Conservation (phyloP, 2,113 vertebrate species). For the Psammodynastes pulverulentus region DNA sequence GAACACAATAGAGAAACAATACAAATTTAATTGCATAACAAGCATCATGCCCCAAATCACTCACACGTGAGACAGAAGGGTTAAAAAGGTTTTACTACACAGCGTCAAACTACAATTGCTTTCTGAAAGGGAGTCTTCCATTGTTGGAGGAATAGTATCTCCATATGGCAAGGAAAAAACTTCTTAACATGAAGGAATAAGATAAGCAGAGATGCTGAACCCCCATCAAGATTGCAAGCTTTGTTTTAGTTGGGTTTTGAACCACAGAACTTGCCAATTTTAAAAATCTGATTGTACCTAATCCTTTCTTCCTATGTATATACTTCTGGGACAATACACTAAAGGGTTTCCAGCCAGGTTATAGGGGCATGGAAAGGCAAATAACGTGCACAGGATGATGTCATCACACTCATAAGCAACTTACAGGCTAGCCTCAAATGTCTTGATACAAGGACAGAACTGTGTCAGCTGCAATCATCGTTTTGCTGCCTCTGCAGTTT, state of each 20-base stretch:
- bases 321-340: background rate
- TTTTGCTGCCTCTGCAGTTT: background rate
- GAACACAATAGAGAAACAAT: slow-evolving; percentile 68
- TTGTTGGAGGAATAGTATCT: slow-evolving; percentile 60
- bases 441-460: background rate
- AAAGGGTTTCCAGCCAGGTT: background rate
- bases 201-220: slow-evolving; percentile 57
- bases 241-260: slow-evolving; percentile 56
- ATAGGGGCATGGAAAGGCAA: background rate
- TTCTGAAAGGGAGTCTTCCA: slow-evolving; percentile 57
- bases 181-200: background rate
- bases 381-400: background rate
- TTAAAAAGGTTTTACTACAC: slow-evolving; percentile 66
- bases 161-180: slow-evolving; percentile 57
- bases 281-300: slow-evolving; percentile 44
- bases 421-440: background rate
- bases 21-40: slow-evolving; percentile 62
- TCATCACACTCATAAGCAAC: background rate
- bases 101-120: slow-evolving; percentile 61
- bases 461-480: background rate
- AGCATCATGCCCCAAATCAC: slow-evolving; percentile 65
- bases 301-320: background rate
- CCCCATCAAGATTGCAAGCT: slow-evolving; percentile 26
- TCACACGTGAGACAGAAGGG: slow-evolving; percentile 66
- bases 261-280: slow-evolving; percentile 54